A percentile compares a stretch with the other conserved stretches of the same genome.
Evolutionary conservation across 2,888 invertebrate genomes (phyloP).

Genomic region (Cataglyphis altisquamis): DNA sequence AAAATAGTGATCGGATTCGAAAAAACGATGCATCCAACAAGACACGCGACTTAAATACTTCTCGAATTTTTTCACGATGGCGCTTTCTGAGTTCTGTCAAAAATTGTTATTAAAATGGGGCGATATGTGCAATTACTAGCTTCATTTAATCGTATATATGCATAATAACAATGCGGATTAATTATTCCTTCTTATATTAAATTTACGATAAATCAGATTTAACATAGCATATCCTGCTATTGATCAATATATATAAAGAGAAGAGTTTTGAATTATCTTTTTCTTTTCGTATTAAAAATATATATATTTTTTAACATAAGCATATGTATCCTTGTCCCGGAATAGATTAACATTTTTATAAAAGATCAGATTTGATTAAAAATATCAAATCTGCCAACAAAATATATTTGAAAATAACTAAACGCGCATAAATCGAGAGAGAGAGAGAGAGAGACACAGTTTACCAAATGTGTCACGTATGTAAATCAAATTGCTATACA

Average conservation of each 20-base stretch:
- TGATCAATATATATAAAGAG: not conserved
- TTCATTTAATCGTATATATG: not conserved
- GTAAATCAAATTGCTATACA: constrained; percentile 6
- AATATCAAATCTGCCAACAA: not conserved
- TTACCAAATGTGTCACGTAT: constrained; percentile 7
- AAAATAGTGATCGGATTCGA: not conserved
- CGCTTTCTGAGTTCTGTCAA: not conserved
- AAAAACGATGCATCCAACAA: constrained; percentile 23
- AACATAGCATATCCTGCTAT: not conserved
- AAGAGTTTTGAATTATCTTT: not conserved
- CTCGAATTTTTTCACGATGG: not conserved
- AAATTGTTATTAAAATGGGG: not conserved
- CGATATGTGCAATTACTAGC: not conserved
- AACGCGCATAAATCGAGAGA: not conserved
- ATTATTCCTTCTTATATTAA: not conserved
- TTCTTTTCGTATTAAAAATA: not conserved
- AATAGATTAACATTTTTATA: not conserved
- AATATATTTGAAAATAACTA: constrained; percentile 17
- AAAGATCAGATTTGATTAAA: not conserved
- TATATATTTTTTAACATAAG: too few species aligned
- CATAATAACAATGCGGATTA: not conserved
- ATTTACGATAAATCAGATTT: not conserved
- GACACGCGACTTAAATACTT: not conserved
- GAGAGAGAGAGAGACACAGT: not conserved
- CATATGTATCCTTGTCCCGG: too few species aligned